Conservation (phyloP, 2,888 invertebrate genomes). For the Dynastes tityus region DNA sequence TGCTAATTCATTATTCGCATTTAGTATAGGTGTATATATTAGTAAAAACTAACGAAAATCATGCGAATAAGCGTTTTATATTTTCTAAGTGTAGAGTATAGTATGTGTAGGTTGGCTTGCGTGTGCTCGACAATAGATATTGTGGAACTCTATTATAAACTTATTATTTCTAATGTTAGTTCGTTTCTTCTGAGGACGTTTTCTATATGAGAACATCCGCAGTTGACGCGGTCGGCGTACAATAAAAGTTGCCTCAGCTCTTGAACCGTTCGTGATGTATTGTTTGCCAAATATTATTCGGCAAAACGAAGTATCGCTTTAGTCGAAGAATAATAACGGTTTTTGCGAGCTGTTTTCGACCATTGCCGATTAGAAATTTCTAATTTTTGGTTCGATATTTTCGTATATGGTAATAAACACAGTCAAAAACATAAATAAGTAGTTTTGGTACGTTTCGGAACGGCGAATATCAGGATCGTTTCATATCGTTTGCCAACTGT, state of each 20-base stretch:
- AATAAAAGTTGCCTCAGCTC: background rate
- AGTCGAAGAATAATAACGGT: no score
- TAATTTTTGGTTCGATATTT: no score
- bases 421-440: background rate
- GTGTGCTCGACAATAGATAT: slow-evolving; percentile 24
- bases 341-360: no score
- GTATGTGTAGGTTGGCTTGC: background rate
- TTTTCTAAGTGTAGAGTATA: background rate
- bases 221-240: background rate
- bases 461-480: background rate
- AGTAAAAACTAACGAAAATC: no score
- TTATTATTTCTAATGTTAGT: slow-evolving; percentile 41
- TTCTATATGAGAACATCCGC: slow-evolving; percentile 16
- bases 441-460: background rate
- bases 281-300: no score
- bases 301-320: no score
- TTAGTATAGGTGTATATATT: no score
- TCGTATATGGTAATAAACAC: background rate
- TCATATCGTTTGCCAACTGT: background rate
- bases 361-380: no score
- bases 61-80: background rate
- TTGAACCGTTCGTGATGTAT: no score
- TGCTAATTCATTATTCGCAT: no score
- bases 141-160: slow-evolving; percentile 29
- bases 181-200: background rate